These are phyloP conservation scores for Darevskia nairensis DNA, from an alignment of 2,797 vertebrate genomes.

Conservation along the genomic window DNA sequence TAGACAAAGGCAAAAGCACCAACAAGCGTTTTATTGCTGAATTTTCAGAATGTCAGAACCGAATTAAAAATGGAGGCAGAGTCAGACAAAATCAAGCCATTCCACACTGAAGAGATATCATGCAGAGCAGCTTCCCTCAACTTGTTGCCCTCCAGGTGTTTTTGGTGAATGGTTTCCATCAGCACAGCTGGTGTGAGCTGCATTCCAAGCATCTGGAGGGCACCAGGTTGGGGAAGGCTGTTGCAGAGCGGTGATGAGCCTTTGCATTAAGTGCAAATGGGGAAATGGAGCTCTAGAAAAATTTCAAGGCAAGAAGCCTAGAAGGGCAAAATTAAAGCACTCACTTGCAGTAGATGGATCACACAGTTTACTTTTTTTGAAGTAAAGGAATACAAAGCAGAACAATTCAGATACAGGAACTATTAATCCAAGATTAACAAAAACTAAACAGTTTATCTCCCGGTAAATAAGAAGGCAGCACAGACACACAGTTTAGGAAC, in stretches of 20 bases:
- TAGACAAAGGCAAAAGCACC: slow-evolving; percentile 62
- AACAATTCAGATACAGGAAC: slow-evolving; percentile 74
- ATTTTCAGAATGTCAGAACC: not conserved
- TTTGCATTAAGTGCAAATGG: slow-evolving; percentile 4
- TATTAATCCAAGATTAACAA: slow-evolving; percentile 85
- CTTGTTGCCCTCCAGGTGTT: too few species aligned
- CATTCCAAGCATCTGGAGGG: too few species aligned
- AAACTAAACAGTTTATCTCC: slow-evolving; percentile 85
- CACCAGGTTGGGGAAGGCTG: too few species aligned
- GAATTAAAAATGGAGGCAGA: not conserved
- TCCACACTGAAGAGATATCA: not conserved
- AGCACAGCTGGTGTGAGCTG: too few species aligned
- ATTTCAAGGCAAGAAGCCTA: slow-evolving; percentile 15
- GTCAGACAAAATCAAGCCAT: slow-evolving; percentile 32
- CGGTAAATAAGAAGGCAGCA: slow-evolving; percentile 83
- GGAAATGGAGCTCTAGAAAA: slow-evolving; percentile 34
- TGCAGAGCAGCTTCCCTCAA: slow-evolving; percentile 10
- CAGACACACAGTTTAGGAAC: slow-evolving; percentile 77
- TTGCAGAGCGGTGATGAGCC: slow-evolving; percentile 43
- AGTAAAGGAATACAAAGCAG: slow-evolving; percentile 77
- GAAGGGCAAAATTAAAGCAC: slow-evolving; percentile 39
- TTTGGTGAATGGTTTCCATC: too few species aligned
- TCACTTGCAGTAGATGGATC: slow-evolving; percentile 55
- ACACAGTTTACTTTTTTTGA: slow-evolving; percentile 47
- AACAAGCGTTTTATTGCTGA: accelerated